phyloP scores from a whole-genome alignment of 2,113 vertebrate species.

The Upupa epops region DNA sequence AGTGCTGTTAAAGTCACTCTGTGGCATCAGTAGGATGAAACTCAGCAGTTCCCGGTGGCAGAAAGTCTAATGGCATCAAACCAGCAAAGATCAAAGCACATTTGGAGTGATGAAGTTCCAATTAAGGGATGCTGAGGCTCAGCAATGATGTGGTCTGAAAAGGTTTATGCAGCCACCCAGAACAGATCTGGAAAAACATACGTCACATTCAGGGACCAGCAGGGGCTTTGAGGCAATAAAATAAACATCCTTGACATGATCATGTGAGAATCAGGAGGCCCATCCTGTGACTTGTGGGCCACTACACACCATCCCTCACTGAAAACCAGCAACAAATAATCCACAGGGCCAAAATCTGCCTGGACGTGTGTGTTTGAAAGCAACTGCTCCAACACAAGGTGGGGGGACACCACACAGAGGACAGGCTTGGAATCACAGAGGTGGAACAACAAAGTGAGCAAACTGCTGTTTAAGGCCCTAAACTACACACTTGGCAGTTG shows the following conservation, averaged over 20 bases:
- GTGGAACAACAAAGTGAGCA: neutral
- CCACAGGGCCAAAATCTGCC: neutral
- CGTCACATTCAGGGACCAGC: neutral
- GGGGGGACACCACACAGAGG: neutral
- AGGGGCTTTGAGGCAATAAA: neutral
- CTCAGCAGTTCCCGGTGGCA: neutral
- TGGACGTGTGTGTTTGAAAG: neutral
- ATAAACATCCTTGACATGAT: constrained; percentile 18
- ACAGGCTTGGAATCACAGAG: neutral
- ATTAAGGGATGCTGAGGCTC: neutral
- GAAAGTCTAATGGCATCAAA: neutral
- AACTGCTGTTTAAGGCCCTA: neutral
- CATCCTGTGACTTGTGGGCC: constrained; percentile 22
- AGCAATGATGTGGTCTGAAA: neutral
- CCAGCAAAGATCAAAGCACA: neutral
- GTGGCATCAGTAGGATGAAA: neutral
- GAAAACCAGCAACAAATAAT: neutral
- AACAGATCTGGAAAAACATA: neutral
- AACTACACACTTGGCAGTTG: neutral
- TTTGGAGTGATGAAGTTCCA: neutral
- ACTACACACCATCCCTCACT: neutral
- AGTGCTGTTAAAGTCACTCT: neutral
- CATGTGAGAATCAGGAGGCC: constrained; percentile 44
- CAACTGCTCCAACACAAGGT: neutral
- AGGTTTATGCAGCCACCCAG: neutral